Conservation (phyloP, 2,797 vertebrate genomes). For the Tauraco hartlaubi region DNA sequence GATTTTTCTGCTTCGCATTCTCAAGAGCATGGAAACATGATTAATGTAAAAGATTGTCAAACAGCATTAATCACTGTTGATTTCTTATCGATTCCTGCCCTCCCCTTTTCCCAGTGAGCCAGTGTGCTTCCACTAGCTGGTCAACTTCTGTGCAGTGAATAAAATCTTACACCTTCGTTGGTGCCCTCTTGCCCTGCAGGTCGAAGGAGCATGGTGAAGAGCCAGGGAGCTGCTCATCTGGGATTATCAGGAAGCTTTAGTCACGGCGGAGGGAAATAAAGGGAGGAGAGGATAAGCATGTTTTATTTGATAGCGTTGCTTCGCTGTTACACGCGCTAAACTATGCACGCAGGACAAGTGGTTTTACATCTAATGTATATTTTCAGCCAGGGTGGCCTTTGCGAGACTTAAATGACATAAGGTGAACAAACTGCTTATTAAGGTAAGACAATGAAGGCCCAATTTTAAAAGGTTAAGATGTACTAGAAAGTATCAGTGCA, state of each 20-base stretch:
- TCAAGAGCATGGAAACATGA: constrained; percentile 55
- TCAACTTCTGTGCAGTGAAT: constrained; percentile 33
- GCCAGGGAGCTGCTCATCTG: not conserved
- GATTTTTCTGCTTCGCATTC: constrained; percentile 66
- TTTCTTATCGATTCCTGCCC: constrained; percentile 63
- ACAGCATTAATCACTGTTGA: constrained; percentile 74
- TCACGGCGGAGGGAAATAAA: not conserved
- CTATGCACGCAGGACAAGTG: not conserved
- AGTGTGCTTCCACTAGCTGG: not conserved
- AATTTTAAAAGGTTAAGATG: constrained; percentile 85
- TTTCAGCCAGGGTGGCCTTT: constrained; percentile 76
- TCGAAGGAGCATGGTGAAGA: not conserved
- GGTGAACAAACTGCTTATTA: constrained; percentile 87
- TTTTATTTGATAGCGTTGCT: not conserved
- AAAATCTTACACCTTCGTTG: constrained; percentile 13
- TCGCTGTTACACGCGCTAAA: not conserved
- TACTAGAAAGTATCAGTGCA: constrained; percentile 79
- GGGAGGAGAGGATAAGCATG: not conserved
- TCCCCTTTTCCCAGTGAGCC: not conserved
- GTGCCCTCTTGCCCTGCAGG: not conserved
- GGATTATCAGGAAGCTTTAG: not conserved
- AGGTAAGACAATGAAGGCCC: constrained; percentile 82
- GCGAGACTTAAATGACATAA: constrained; percentile 75
- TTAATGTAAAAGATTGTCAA: constrained; percentile 76
- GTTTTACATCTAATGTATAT: constrained; percentile 69